Evolutionary conservation across 2,888 invertebrate genomes (phyloP).

Genomic region (Philopedon plagiatum): DNA sequence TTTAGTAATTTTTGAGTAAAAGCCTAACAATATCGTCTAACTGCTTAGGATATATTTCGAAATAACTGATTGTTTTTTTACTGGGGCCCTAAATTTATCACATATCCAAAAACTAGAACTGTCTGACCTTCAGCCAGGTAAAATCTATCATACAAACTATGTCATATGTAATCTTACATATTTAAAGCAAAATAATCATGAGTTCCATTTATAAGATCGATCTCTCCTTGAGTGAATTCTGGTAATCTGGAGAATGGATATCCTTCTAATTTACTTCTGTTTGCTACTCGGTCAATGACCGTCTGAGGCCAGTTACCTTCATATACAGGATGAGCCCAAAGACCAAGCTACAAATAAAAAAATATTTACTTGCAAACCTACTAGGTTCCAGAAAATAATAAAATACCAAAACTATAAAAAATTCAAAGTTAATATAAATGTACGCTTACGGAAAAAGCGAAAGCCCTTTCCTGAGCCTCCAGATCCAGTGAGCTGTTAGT

Average conservation of each 20-base stretch:
- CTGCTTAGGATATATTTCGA: too few species aligned
- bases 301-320: slow-evolving; percentile 38
- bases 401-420: too few species aligned
- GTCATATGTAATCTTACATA: slow-evolving; percentile 32
- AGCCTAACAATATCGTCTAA: too few species aligned
- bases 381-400: neutral
- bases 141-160: too few species aligned
- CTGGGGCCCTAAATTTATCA: too few species aligned
- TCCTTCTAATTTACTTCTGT: slow-evolving; percentile 39
- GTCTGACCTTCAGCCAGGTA: too few species aligned
- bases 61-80: too few species aligned
- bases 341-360: slow-evolving; percentile 25
- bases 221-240: slow-evolving; percentile 38
- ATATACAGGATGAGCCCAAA: slow-evolving; percentile 36
- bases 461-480: slow-evolving; percentile 20
- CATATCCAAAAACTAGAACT: too few species aligned
- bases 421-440: too few species aligned
- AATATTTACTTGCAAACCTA: too few species aligned
- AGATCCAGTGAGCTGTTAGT: slow-evolving; percentile 1
- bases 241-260: slow-evolving; percentile 35
- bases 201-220: slow-evolving; percentile 40
- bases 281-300: slow-evolving; percentile 40
- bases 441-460: slow-evolving; percentile 26
- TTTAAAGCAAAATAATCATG: slow-evolving; percentile 37
- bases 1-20: too few species aligned